Percentiles rank a stretch among this genome's conserved stretches.
These are phyloP conservation scores for Puma concolor DNA, from an alignment of 2,113 vertebrate species.

Conservation along the genomic window DNA sequence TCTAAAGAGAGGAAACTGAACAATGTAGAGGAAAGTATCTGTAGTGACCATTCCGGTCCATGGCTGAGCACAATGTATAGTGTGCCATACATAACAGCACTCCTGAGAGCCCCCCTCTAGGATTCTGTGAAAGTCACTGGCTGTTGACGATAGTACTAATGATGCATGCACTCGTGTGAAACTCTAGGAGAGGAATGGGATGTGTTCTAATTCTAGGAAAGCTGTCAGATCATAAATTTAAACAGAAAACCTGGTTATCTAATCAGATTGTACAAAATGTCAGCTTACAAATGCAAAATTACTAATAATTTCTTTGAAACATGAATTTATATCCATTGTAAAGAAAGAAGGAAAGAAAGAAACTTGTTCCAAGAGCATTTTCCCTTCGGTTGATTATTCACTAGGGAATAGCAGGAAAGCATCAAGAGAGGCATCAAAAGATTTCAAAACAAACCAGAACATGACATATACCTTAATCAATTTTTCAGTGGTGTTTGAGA, in stretches of 20 bases:
- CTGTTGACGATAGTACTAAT: neutral
- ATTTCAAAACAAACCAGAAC: neutral
- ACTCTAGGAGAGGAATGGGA: neutral
- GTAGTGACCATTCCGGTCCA: neutral
- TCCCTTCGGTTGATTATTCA: neutral
- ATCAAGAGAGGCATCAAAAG: neutral
- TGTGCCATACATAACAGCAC: fast-evolving
- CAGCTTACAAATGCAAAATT: slow-evolving; percentile 15
- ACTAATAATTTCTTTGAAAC: neutral
- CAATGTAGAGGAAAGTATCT: neutral
- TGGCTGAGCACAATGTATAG: neutral
- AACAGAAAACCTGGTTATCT: neutral
- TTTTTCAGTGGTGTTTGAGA: neutral
- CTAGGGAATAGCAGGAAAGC: neutral
- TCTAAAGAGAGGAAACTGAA: neutral
- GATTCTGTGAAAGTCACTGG: neutral
- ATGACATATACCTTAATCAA: neutral
- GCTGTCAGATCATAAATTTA: neutral
- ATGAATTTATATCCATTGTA: neutral
- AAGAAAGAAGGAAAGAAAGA: neutral
- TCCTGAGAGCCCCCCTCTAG: neutral
- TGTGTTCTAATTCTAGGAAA: neutral
- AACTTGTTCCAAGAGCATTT: neutral
- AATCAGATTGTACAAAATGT: neutral
- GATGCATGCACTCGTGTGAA: neutral